phyloP scores from a whole-genome alignment of 2,888 invertebrate genomes.

The Oxystoma pomonae region DNA sequence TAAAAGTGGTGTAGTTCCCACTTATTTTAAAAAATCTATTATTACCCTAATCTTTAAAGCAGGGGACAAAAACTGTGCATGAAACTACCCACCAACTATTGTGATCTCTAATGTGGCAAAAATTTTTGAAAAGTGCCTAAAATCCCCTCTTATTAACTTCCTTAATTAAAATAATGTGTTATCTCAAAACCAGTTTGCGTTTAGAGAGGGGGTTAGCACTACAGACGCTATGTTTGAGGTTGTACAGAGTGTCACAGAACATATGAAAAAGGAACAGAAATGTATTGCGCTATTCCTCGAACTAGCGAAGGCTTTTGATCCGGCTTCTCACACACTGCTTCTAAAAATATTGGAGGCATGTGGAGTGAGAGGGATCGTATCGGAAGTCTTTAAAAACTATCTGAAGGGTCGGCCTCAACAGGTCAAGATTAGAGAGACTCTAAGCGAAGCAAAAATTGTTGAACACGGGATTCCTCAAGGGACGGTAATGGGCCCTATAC shows the following conservation, averaged over 20 bases:
- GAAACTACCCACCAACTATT: neutral
- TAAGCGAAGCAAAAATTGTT: neutral
- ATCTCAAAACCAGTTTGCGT: neutral
- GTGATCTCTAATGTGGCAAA: neutral
- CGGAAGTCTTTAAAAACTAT: neutral
- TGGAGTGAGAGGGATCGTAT: neutral
- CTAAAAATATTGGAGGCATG: neutral
- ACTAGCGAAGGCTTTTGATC: neutral
- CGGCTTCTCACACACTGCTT: neutral
- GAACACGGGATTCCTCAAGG: neutral
- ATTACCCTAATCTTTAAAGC: neutral
- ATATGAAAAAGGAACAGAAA: neutral
- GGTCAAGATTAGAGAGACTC: neutral
- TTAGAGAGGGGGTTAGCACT: neutral
- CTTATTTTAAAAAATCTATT: neutral
- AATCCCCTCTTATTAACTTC: neutral
- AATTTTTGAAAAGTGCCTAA: neutral
- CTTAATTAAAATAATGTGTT: neutral
- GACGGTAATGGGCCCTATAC: neutral
- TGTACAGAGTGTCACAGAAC: neutral
- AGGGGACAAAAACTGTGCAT: neutral
- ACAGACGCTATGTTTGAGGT: neutral
- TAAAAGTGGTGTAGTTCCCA: neutral
- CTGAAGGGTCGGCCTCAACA: neutral
- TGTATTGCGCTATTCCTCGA: neutral